Conservation (phyloP, 1,140 invertebrate genomes). For the Nebria ingens region DNA sequence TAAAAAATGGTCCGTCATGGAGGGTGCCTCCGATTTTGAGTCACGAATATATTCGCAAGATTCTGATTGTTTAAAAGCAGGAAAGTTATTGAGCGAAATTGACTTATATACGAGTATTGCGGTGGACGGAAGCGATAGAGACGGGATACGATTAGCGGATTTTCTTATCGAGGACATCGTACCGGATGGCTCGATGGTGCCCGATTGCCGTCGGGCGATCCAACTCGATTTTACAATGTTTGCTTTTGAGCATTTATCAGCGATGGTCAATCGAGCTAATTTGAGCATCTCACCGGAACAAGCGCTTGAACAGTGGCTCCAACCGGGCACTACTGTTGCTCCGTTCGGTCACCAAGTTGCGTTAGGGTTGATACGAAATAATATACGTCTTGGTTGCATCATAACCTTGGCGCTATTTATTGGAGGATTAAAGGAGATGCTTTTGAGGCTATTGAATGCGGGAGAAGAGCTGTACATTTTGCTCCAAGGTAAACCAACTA, state of each 20-base stretch:
- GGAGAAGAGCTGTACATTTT: constrained; percentile 63
- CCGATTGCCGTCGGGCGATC: constrained; percentile 55
- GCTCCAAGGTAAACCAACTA: constrained; percentile 53
- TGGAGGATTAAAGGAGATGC: constrained; percentile 74
- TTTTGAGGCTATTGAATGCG: constrained; percentile 69
- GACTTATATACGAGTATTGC: constrained; percentile 58
- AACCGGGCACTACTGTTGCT: constrained; percentile 48
- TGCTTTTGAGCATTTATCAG: constrained; percentile 69
- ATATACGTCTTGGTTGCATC: constrained; percentile 72
- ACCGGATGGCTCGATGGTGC: constrained; percentile 36
- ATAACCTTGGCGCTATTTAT: constrained; percentile 75
- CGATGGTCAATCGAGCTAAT: constrained; percentile 52
- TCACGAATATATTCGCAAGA: constrained; percentile 51
- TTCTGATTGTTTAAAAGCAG: constrained; percentile 54
- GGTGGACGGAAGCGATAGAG: constrained; percentile 39
- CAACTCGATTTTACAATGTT: constrained; percentile 65
- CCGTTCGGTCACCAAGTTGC: constrained; percentile 57
- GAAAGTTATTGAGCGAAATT: constrained; percentile 48
- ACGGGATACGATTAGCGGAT: constrained; percentile 27
- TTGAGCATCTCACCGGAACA: constrained; percentile 53
- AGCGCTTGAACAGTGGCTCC: constrained; percentile 49
- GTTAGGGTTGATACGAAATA: constrained; percentile 54
- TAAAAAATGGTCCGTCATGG: constrained; percentile 48
- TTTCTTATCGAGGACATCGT: constrained; percentile 20
- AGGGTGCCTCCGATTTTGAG: constrained; percentile 49